These are phyloP conservation scores for Turritopsis dohrnii DNA, from an alignment of 30 jellyfish, hydroid and myxozoan species.

Conservation along the genomic window DNA sequence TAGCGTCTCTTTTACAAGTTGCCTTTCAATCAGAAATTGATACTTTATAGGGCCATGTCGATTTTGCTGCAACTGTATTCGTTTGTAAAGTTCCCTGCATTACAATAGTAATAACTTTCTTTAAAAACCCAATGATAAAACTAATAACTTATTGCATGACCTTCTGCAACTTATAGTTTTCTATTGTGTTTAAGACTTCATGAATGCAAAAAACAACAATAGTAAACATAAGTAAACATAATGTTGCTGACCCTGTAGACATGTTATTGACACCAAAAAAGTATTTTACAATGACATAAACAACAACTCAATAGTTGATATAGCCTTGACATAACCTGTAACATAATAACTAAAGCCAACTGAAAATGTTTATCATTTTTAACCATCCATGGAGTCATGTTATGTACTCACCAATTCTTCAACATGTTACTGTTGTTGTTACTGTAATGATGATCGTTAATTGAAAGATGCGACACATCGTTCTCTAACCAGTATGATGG, in stretches of 20 bases:
- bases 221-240: no score
- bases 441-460: not conserved
- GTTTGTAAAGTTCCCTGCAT: constrained; percentile 18
- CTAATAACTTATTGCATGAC: no score
- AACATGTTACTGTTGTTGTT: constrained; percentile 6
- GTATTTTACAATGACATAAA: no score
- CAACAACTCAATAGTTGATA: no score
- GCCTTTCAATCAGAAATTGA: constrained; percentile 34
- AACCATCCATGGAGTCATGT: not conserved
- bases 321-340: no score
- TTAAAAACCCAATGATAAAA: no score
- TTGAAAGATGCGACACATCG: not conserved
- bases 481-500: constrained; percentile 34
- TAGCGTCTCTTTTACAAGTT: constrained; percentile 39
- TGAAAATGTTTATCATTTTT: no score
- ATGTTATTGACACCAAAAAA: no score
- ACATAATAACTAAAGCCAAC: no score
- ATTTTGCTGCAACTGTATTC: not conserved
- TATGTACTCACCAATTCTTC: constrained; percentile 13
- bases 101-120: not conserved
- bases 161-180: not conserved
- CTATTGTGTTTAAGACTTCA: no score
- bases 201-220: no score
- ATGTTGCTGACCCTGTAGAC: no score
- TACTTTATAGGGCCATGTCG: not conserved